These are phyloP conservation scores for Salminus brasiliensis DNA, from an alignment of 2,113 vertebrate genomes.

Conservation along the genomic window DNA sequence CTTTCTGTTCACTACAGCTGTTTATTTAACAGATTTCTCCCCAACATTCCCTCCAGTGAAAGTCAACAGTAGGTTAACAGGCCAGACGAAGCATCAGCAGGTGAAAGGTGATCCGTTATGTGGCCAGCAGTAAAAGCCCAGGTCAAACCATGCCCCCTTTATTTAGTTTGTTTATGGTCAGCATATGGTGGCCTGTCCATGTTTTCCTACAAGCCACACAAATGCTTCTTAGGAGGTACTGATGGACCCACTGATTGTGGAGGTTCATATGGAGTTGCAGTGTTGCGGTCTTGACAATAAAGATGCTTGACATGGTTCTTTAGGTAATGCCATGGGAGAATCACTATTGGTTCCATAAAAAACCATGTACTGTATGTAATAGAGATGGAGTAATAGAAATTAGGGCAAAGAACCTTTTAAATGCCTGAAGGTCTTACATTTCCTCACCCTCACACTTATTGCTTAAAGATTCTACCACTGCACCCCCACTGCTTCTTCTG, in stretches of 20 bases:
- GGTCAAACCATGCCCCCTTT: slow-evolving; percentile 20
- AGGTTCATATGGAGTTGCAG: neutral
- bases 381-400: too few species aligned
- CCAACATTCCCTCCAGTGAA: neutral
- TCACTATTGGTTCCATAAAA: too few species aligned
- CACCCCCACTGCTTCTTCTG: too few species aligned
- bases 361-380: too few species aligned
- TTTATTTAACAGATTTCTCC: slow-evolving; percentile 1
- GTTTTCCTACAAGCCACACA: neutral
- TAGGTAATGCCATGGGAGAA: too few species aligned
- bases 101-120: slow-evolving; percentile 55
- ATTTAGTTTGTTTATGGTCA: slow-evolving; percentile 24
- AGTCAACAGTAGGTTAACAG: neutral
- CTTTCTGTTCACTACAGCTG: neutral
- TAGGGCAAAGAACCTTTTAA: too few species aligned
- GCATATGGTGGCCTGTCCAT: neutral
- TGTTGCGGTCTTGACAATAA: too few species aligned
- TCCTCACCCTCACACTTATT: too few species aligned
- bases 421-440: too few species aligned
- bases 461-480: too few species aligned
- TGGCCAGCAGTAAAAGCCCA: slow-evolving; percentile 50
- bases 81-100: slow-evolving; percentile 10
- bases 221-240: neutral
- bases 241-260: too few species aligned
- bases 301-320: too few species aligned